A percentile compares a stretch with the other conserved stretches of the same genome.
These are phyloP conservation scores for Pandemis heparana DNA, from an alignment of 2,888 invertebrate species.

Conservation along the genomic window DNA sequence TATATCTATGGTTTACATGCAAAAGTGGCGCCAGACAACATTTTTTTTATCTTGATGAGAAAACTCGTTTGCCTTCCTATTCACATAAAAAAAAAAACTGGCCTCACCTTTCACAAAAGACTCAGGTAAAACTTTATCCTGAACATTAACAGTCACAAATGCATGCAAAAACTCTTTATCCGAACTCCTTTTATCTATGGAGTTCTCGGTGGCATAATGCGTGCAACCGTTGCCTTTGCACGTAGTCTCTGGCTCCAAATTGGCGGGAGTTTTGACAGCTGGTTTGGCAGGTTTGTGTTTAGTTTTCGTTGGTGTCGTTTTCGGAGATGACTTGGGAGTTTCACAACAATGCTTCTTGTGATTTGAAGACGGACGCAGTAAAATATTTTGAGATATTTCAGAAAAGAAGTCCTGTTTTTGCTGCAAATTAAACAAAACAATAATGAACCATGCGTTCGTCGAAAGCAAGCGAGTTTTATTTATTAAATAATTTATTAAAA, in stretches of 20 bases:
- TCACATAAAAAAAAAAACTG: no score
- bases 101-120: slow-evolving; percentile 74
- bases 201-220: slow-evolving; percentile 55
- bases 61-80: no score
- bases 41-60: no score
- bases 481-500: neutral
- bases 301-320: slow-evolving; percentile 44
- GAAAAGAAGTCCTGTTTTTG: slow-evolving; percentile 76
- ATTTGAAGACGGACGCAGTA: slow-evolving; percentile 52
- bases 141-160: slow-evolving; percentile 74
- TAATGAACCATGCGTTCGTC: no score
- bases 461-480: no score
- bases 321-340: slow-evolving; percentile 51
- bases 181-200: slow-evolving; percentile 47
- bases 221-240: slow-evolving; percentile 10
- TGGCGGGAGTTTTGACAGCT: neutral
- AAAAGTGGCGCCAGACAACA: no score
- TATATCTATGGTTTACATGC: no score
- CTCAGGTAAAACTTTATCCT: slow-evolving; percentile 70
- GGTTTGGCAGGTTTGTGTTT: slow-evolving; percentile 41
- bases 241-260: slow-evolving; percentile 12
- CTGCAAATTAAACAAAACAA: slow-evolving; percentile 57
- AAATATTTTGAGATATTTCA: slow-evolving; percentile 65
- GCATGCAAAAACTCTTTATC: slow-evolving; percentile 74
- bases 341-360: slow-evolving; percentile 63